Evolutionary conservation across 2,888 invertebrate species (phyloP).

Genomic region (Dione vanillae): DNA sequence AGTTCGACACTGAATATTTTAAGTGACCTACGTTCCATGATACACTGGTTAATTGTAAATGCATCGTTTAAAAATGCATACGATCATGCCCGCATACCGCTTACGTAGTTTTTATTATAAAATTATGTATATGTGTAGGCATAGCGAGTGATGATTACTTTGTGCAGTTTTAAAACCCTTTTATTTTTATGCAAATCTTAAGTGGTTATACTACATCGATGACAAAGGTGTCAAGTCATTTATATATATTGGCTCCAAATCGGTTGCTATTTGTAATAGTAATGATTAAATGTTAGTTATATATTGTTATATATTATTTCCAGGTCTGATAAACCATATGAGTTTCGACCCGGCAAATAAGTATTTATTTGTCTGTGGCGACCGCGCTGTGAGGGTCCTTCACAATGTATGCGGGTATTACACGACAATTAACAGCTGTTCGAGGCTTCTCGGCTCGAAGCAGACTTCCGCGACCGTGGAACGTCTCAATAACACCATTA

Average conservation of each 20-base stretch:
- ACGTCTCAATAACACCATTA: slow-evolving; percentile 88
- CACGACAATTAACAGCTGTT: slow-evolving; percentile 71
- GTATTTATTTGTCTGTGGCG: slow-evolving; percentile 89
- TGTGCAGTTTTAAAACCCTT: neutral
- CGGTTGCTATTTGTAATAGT: slow-evolving; percentile 1
- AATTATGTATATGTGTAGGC: neutral
- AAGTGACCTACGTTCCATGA: slow-evolving; percentile 25
- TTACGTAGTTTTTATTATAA: slow-evolving; percentile 8
- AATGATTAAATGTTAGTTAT: neutral
- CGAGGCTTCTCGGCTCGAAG: slow-evolving; percentile 79
- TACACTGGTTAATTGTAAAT: slow-evolving; percentile 23
- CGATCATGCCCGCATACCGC: neutral
- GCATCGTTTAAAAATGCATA: slow-evolving; percentile 14
- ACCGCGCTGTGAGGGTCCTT: slow-evolving; percentile 90
- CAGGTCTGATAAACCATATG: slow-evolving; percentile 88
- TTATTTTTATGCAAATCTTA: slow-evolving; percentile 1
- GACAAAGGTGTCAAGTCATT: slow-evolving; percentile 12
- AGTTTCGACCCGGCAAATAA: slow-evolving; percentile 90
- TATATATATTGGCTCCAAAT: slow-evolving; percentile 1
- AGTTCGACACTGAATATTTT: slow-evolving; percentile 17
- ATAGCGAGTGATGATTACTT: neutral
- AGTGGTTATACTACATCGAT: slow-evolving; percentile 4
- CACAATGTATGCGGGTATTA: slow-evolving; percentile 86
- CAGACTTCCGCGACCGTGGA: slow-evolving; percentile 90
- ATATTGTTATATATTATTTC: slow-evolving; percentile 53